Percentiles rank a stretch among this genome's conserved stretches.
phyloP scores from a whole-genome alignment of 2,888 invertebrate genomes.

The Habroteleia sp. region DNA sequence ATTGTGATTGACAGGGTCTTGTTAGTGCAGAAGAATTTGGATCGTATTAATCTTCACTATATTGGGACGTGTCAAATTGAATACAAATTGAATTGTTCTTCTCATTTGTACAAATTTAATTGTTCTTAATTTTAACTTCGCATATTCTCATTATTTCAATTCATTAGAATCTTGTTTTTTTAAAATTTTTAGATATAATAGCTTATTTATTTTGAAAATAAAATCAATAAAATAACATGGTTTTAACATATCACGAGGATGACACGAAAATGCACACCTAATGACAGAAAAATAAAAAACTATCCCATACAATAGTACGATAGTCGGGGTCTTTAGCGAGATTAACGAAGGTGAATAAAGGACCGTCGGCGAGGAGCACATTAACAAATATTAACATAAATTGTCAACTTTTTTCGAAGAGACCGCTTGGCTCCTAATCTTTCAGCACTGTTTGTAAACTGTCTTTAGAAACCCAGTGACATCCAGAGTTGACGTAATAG shows the following conservation, averaged over 20 bases:
- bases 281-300: too few relatives aligned
- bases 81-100: too few relatives aligned
- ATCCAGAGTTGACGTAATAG: slow-evolving; percentile 41
- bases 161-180: too few relatives aligned
- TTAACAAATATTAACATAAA: slow-evolving; percentile 37
- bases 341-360: slow-evolving; percentile 1
- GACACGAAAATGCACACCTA: too few relatives aligned
- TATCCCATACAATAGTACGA: too few relatives aligned
- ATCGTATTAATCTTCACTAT: slow-evolving; percentile 10
- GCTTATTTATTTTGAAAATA: too few relatives aligned
- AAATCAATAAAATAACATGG: too few relatives aligned
- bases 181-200: too few relatives aligned
- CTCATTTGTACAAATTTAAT: too few relatives aligned
- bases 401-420: slow-evolving; percentile 13
- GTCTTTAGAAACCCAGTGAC: slow-evolving; percentile 46
- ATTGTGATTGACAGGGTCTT: slow-evolving; percentile 33
- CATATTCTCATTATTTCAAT: too few relatives aligned
- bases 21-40: slow-evolving; percentile 14
- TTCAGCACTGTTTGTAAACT: slow-evolving; percentile 56
- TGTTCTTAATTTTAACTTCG: too few relatives aligned
- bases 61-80: slow-evolving; percentile 4
- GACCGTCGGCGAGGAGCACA: neutral
- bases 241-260: too few relatives aligned
- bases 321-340: neutral
- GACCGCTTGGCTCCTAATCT: slow-evolving; percentile 33